These are phyloP conservation scores for Gymnosoma rotundatum DNA, from an alignment of 2,888 invertebrate species.

Conservation along the genomic window DNA sequence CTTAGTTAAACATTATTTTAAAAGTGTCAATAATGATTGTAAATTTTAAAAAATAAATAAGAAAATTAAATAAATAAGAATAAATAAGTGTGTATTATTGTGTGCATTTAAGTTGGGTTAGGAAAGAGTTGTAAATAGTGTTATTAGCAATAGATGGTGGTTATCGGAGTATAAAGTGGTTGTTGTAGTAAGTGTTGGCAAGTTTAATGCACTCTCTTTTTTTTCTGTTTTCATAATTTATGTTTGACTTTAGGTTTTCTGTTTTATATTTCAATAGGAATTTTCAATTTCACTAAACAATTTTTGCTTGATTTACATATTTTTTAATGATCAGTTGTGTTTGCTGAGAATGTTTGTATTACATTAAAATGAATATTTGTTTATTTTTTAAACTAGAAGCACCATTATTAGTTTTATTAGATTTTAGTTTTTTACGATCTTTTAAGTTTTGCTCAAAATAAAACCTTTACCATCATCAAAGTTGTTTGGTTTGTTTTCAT, in stretches of 20 bases:
- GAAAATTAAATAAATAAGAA: slow-evolving; percentile 5
- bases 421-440: slow-evolving; percentile 8
- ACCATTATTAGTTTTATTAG: slow-evolving; percentile 66
- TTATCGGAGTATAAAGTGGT: slow-evolving; percentile 42
- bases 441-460: slow-evolving; percentile 40
- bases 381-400: slow-evolving; percentile 62
- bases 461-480: slow-evolving; percentile 68
- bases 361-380: slow-evolving; percentile 31
- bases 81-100: slow-evolving; percentile 33
- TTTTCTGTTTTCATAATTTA: slow-evolving; percentile 10
- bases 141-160: slow-evolving; percentile 16
- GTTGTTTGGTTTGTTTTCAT: slow-evolving; percentile 29
- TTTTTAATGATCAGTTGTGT: slow-evolving; percentile 19
- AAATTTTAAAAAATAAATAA: slow-evolving; percentile 9
- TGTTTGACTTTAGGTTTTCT: slow-evolving; percentile 55
- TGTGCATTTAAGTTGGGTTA: slow-evolving; percentile 9
- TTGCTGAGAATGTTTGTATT: slow-evolving; percentile 35
- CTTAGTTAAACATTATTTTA: background rate
- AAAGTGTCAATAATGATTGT: slow-evolving; percentile 16
- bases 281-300: slow-evolving; percentile 54
- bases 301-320: slow-evolving; percentile 14
- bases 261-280: slow-evolving; percentile 63
- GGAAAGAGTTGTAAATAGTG: slow-evolving; percentile 7
- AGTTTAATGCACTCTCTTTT: slow-evolving; percentile 50
- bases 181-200: slow-evolving; percentile 55